A percentile compares a stretch with the other conserved stretches of the same genome.
Evolutionary conservation across 2,113 vertebrate genomes (phyloP).

Genomic region (Pedionomus torquatus): DNA sequence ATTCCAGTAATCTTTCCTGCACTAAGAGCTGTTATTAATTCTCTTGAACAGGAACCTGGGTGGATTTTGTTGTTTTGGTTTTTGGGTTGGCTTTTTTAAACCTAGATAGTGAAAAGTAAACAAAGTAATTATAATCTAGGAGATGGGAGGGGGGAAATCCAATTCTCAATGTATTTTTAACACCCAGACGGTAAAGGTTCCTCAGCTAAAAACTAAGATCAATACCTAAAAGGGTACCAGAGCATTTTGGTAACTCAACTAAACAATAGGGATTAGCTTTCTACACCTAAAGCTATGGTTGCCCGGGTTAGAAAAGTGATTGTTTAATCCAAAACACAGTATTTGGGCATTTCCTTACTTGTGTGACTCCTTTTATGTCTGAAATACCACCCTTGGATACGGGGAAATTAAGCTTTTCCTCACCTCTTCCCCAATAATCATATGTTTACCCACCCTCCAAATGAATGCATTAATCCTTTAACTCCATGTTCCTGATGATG

Average conservation of each 20-base stretch:
- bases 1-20: constrained; percentile 73
- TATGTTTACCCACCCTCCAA: background rate
- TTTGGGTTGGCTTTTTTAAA: background rate
- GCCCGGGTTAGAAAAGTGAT: background rate
- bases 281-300: background rate
- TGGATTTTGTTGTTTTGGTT: background rate
- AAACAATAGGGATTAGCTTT: background rate
- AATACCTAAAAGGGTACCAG: background rate
- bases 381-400: background rate
- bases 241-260: background rate
- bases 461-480: background rate
- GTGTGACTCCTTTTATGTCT: background rate
- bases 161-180: background rate
- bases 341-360: background rate
- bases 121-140: constrained; percentile 21
- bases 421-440: background rate
- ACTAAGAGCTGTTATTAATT: constrained; percentile 66
- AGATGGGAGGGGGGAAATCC: background rate
- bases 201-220: background rate
- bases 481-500: background rate
- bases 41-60: constrained; percentile 26
- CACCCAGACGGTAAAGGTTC: background rate
- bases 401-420: background rate
- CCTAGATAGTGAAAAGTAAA: constrained; percentile 64
- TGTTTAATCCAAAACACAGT: background rate